phyloP scores from a whole-genome alignment of 2,888 invertebrate species.

The Xestia xanthographa region DNA sequence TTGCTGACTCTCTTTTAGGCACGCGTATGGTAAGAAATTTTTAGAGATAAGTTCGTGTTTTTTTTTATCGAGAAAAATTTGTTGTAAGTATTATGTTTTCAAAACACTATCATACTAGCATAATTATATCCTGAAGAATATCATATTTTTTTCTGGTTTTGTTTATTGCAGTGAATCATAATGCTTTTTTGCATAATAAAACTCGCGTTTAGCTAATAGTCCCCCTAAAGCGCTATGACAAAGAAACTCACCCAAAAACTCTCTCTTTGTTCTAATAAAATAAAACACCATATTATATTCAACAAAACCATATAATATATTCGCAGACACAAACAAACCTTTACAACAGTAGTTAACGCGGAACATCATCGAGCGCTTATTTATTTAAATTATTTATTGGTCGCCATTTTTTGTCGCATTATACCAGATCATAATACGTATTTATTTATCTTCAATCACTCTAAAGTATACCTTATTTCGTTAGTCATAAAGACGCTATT shows the following conservation, averaged over 20 bases:
- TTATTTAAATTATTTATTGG: slow-evolving; percentile 66
- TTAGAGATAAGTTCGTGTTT: no score
- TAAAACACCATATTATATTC: slow-evolving; percentile 34
- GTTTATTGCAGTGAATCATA: no score
- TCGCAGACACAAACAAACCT: slow-evolving; percentile 55
- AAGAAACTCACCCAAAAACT: slow-evolving; percentile 4
- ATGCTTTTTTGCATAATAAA: no score
- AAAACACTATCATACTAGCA: no score
- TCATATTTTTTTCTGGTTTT: no score
- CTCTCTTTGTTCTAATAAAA: slow-evolving; percentile 9
- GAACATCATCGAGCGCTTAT: slow-evolving; percentile 67
- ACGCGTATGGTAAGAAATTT: no score
- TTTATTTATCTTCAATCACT: slow-evolving; percentile 45
- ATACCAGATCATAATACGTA: slow-evolving; percentile 67
- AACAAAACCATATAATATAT: slow-evolving; percentile 52
- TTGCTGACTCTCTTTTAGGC: no score
- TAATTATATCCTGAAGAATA: no score
- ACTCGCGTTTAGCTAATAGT: no score
- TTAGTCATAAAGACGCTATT: slow-evolving; percentile 20
- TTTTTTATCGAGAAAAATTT: no score
- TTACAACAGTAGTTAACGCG: slow-evolving; percentile 62
- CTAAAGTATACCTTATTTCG: not conserved
- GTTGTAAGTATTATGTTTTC: no score
- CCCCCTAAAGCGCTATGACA: not conserved
- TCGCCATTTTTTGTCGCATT: slow-evolving; percentile 68